Base-by-base conservation (phyloP, 2,113 vertebrate genomes). In the Tenebrosternarchus preto region DNA sequence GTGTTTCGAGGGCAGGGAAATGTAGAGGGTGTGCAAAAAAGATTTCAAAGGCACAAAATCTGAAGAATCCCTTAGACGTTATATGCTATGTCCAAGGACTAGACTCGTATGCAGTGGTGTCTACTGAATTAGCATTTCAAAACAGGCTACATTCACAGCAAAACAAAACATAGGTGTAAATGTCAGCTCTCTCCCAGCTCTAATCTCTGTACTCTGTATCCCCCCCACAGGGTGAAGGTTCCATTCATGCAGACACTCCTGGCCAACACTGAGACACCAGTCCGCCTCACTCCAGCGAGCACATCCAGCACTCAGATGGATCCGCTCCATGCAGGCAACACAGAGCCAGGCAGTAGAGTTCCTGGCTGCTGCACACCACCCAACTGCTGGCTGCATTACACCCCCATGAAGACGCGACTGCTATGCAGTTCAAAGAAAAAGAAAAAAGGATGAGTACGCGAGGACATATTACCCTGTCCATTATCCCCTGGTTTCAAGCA, bases 321-420 rank as follows among this genome's bases (percentile, higher is more conserved):
- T 68, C 27, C 73, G 53, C 82, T 68, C 36, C 75, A 68, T 67
- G 74, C 69, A 33, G 80, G 16, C 72, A 78, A 76, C 76, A 69
- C 79, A 76, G 83, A 85, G 83, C 74, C 61, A 85, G 80, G 77
- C 63, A 57, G 36, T 16, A 8, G 31, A 50, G 64, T 50, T 36
- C 80, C 80, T 67, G 78, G 64, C 36, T 36, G 77, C 80, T 67
- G 78, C 72, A 66, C 73, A 80, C 60, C 19, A 31, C 16, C 19
- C 53, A n/a, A 19, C 15, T 53, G 24, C 4, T 1, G 29, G 17
- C 50, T 31, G 50, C n/a, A 16, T 56, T 1, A 73, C 33, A 33
- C 43, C 12, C 12, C 11, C 12, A 3, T 50, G 43, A 12, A 50
- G 43, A 1, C 43, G 43, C 43, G 12, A 50, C 43, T 50, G 43